Percentiles rank a stretch among this genome's conserved stretches.
phyloP scores from a whole-genome alignment of 1,140 invertebrate species.

The Calliopsis andreniformis region DNA sequence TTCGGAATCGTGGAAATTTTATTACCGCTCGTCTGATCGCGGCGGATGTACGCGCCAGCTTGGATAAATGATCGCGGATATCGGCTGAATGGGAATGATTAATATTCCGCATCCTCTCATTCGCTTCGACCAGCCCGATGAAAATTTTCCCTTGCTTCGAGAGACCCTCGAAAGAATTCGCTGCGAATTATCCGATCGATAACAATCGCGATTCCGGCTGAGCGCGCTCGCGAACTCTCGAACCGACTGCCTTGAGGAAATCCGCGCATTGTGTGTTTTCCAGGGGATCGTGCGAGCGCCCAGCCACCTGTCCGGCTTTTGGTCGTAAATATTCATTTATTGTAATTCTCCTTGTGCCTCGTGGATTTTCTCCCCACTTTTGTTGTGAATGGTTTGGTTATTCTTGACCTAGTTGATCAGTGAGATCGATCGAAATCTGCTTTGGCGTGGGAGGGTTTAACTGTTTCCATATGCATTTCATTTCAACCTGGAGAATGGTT shows the following conservation, averaged over 20 bases:
- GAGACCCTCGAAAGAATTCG: constrained; percentile 12
- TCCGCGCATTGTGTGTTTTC: neutral
- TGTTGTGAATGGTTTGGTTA: neutral
- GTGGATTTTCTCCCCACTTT: neutral
- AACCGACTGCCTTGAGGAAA: neutral
- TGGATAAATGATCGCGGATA: constrained; percentile 64
- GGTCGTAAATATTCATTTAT: neutral
- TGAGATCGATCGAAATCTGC: neutral
- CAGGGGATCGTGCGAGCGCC: neutral
- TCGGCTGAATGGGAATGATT: constrained; percentile 67
- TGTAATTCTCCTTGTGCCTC: neutral
- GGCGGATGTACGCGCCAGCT: neutral
- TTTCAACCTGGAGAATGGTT: too few species aligned
- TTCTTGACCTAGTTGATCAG: neutral
- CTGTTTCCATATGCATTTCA: too few species aligned
- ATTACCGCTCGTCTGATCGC: constrained; percentile 34
- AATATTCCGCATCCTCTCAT: constrained; percentile 64
- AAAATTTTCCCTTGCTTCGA: too few species aligned
- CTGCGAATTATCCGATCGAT: constrained; percentile 40
- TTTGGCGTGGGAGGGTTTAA: neutral
- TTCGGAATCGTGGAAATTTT: constrained; percentile 55
- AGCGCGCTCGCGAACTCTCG: neutral
- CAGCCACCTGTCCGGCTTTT: neutral
- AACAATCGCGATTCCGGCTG: constrained; percentile 34
- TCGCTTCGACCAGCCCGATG: constrained; percentile 28